Evolutionary conservation across 2,888 invertebrate species (phyloP).

Genomic region (Toxonevra muliebris): DNA sequence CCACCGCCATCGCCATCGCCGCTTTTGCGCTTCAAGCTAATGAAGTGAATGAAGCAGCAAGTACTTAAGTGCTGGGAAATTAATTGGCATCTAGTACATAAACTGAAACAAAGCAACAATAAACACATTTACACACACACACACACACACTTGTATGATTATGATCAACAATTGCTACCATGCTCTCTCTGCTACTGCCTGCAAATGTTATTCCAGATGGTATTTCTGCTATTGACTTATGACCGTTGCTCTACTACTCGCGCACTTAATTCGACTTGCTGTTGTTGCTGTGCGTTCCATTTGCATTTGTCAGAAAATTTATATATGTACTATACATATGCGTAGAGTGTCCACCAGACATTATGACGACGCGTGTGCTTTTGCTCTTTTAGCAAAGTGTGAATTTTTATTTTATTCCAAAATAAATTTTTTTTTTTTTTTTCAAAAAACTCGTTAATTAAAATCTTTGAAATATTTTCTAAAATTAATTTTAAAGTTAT

Average conservation of each 20-base stretch:
- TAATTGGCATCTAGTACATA: constrained; percentile 21
- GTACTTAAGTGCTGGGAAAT: constrained; percentile 38
- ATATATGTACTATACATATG: not conserved
- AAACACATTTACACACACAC: not conserved
- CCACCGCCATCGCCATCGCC: no score
- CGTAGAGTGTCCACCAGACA: constrained; percentile 41
- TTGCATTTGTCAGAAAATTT: no score
- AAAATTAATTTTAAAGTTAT: no score
- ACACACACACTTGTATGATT: not conserved
- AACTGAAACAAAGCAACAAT: constrained; percentile 13
- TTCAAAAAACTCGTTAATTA: no score
- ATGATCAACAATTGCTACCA: not conserved
- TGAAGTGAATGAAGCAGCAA: constrained; percentile 40
- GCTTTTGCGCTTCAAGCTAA: not conserved
- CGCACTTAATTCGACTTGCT: constrained; percentile 1
- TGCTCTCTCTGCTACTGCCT: not conserved
- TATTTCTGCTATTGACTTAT: constrained; percentile 48
- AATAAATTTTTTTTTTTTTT: constrained; percentile 3
- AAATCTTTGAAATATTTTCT: no score
- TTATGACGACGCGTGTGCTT: constrained; percentile 42
- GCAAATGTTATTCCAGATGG: not conserved
- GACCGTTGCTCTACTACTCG: constrained; percentile 47
- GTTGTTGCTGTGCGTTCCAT: not conserved
- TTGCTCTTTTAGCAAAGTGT: constrained; percentile 14
- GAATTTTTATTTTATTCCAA: not conserved